Evolutionary conservation across 1,140 invertebrate genomes (phyloP), one percentile per base, ranked within the genome.

Genomic region (Lamellibrachia luymesi): DNA sequence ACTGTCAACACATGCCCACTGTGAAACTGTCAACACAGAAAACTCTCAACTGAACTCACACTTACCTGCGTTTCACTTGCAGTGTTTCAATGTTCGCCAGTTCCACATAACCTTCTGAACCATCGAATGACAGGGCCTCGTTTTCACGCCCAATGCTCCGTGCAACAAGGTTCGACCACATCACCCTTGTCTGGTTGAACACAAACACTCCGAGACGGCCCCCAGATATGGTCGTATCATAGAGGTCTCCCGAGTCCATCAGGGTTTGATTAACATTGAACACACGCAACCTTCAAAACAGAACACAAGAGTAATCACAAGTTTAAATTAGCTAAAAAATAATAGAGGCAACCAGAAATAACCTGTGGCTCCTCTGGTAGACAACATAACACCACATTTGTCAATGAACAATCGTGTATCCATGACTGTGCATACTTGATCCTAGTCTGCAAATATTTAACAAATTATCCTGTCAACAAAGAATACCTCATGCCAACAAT

Each of bases 171-270:
- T 94, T 91, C 17, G 94, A 94, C 95, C 95, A 95, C 10, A 94
- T 93, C 0, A 92, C 92, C 17, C 93, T 93, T 2, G 91, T 93
- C 93, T 95, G 95, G 56, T 94, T 93, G 92, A 94, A 94, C 17
- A 93, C 92, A 92, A 95, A 95, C 64, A 95, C 93, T 51, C 95
- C 95, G 2, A 94, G 49, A 22, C 94, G 93, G 10, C 95, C 95
- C 22, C 95, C 95, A 51, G 91, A 91, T 22, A 95, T 94, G 90
- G 93, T 93, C 2, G 92, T 91, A 56, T 95, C 94, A 64, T 94
- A 95, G n/a, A 95, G 51, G 80, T 94, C 93, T 1, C 94, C 94
- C 7, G 94, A 94, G 89, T 95, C 94, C 49, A 94, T 92, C 2
- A 95, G 92, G 38, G 52, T 90, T 50, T 93, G 52, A 49, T 49